A percentile compares a stretch with the other conserved stretches of the same genome.
These are phyloP conservation scores for Columba janthina DNA, from an alignment of 2,113 vertebrate species.

Conservation along the genomic window DNA sequence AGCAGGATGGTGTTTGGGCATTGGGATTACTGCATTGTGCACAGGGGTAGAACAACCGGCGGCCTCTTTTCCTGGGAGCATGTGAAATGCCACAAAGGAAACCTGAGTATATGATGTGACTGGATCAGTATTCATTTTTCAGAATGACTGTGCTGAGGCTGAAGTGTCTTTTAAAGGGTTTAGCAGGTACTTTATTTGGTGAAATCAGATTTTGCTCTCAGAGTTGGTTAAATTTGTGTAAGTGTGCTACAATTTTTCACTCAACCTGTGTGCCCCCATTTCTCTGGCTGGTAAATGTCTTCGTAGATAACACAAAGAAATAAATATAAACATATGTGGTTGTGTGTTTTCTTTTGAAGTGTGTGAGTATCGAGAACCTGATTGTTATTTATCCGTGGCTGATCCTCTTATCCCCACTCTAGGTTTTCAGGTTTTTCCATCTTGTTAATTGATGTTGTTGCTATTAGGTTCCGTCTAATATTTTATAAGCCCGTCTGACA, in stretches of 20 bases:
- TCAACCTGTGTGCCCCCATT: neutral
- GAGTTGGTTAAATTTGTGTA: neutral
- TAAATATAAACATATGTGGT: neutral
- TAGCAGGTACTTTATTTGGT: neutral
- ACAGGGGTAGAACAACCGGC: neutral
- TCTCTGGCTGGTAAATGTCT: neutral
- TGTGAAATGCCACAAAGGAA: neutral
- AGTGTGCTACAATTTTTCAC: neutral
- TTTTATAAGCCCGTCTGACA: neutral
- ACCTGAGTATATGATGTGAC: neutral
- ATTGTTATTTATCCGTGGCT: neutral
- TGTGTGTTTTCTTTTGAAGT: constrained; percentile 5
- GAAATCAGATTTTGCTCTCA: neutral
- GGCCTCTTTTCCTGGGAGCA: neutral
- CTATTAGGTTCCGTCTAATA: neutral
- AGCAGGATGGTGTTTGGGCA: neutral
- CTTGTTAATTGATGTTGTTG: neutral
- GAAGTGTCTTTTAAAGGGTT: neutral
- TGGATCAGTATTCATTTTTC: neutral
- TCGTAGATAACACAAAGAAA: neutral
- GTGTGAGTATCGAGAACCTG: neutral
- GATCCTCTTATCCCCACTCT: neutral
- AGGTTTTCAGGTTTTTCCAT: neutral
- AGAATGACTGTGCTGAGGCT: neutral
- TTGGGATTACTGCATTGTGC: neutral